Percentiles rank a stretch among this genome's conserved stretches.
These are phyloP conservation scores for Dynastes maya DNA, from an alignment of 2,888 invertebrate species.

Conservation along the genomic window DNA sequence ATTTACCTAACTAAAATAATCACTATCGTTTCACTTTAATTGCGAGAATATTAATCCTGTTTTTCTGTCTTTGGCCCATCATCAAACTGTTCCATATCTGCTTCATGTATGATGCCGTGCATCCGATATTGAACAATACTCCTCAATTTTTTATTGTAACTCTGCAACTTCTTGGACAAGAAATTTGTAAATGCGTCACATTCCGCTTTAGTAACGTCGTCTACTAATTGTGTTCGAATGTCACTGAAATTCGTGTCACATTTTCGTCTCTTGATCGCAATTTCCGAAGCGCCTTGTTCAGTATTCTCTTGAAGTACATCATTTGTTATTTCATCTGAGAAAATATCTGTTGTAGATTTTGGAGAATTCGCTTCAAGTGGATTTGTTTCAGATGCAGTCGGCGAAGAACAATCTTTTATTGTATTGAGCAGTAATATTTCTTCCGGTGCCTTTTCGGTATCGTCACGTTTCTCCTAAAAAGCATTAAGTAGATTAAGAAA, in stretches of 20 bases:
- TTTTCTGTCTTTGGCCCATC: neutral
- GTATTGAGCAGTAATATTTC: neutral
- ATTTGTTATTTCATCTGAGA: neutral
- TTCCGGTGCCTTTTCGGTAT: neutral
- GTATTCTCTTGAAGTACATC: neutral
- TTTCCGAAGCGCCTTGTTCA: neutral
- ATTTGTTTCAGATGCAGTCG: neutral
- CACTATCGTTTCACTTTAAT: too few relatives aligned
- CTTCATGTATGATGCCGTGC: neutral
- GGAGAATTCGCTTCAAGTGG: neutral
- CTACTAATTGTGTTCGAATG: neutral
- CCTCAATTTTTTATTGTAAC: neutral
- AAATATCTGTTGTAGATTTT: neutral
- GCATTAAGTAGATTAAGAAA: neutral
- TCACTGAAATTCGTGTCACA: neutral
- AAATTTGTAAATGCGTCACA: conserved; percentile 14
- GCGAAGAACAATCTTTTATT: neutral
- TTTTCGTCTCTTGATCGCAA: neutral
- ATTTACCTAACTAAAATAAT: too few relatives aligned
- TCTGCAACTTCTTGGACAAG: conserved; percentile 6
- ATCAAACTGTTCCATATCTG: conserved; percentile 6
- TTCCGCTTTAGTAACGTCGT: neutral
- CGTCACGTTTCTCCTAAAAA: neutral
- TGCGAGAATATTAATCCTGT: too few relatives aligned
- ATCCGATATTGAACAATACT: conserved; percentile 15